phyloP scores from a whole-genome alignment of 2,888 invertebrate genomes.

The Trisateles emortualis region DNA sequence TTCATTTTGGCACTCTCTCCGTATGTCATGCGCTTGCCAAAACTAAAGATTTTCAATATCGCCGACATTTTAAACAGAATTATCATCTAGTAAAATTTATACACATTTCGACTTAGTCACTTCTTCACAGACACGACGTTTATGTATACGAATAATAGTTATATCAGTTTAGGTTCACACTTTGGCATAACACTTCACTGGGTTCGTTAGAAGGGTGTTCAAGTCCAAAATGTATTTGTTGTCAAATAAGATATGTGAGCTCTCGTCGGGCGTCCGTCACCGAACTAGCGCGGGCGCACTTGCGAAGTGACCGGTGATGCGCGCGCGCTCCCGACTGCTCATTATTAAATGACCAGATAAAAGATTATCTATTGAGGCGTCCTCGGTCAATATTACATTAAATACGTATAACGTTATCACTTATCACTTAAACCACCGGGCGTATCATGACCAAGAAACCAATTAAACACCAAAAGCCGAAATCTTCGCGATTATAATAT shows the following conservation, averaged over 20 bases:
- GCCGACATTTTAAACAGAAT: conserved; percentile 57
- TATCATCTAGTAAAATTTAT: conserved; percentile 28
- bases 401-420: conserved; percentile 50
- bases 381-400: conserved; percentile 76
- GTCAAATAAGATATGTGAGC: conserved; percentile 31
- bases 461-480: conserved; percentile 20
- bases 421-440: conserved; percentile 59
- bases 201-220: conserved; percentile 7
- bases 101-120: conserved; percentile 32
- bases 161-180: conserved; percentile 16
- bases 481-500: no score
- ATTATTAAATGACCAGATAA: conserved; percentile 84
- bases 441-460: conserved; percentile 45
- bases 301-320: conserved; percentile 57
- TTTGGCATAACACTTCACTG: conserved; percentile 20
- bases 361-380: conserved; percentile 82
- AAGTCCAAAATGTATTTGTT: conserved; percentile 20
- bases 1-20: conserved; percentile 73
- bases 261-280: conserved; percentile 47
- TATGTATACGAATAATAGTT: conserved; percentile 7
- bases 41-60: conserved; percentile 51
- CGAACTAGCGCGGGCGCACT: conserved; percentile 55
- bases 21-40: conserved; percentile 60
- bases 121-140: conserved; percentile 26
- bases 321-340: conserved; percentile 59